Base-by-base conservation (phyloP, 1,140 invertebrate genomes). In the Drosophila athabasca region DNA sequence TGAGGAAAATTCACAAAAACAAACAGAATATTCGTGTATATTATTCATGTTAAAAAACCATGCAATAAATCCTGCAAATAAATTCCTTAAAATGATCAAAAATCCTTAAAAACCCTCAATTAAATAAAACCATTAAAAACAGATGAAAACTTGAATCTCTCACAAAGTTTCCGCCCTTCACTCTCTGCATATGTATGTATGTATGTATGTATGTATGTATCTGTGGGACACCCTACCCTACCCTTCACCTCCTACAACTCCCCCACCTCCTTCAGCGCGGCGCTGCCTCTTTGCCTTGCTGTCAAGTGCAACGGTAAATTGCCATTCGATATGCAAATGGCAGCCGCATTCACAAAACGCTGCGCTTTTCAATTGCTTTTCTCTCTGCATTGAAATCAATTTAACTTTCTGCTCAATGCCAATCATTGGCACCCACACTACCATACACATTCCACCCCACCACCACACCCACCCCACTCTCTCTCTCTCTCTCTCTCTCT, bases 371-470 rank as follows among this genome's bases (percentile, higher is more conserved):
- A 78, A 87, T 87, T 87, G 82, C 79, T 60, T 74, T 74, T 75
- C 62, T 45, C 49, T 69, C 65, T 78, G 78, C 81, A 87, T 85
- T 82, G 82, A 85, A 87, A 87, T 82, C 82, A 87, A 87, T 85
- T 85, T 85, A 87, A 87, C 82, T 85, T 85, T 85, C 82, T 87
- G 82, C 69, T 85, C 78, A 85, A 87, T 76, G 82, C 74, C 82
- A 85, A 85, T 85, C 82, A 85, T 85, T 87, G 82, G 73, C 82
- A 87, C 82, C 53, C 53, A 58, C 66, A 5, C 76, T 19, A 19
- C 17, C 17, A 19, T 19, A 19, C 17, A 19, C 17, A 19, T 19
- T 19, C 71, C 65, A 59, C 52, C 49, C 45, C 22, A 73, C 22
- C 22, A n/a, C n/a, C n/a, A n/a, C n/a, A n/a, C 17, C 67, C 24